Conservation (phyloP, 2,113 vertebrate species). For the Tragelaphus imberbis region DNA sequence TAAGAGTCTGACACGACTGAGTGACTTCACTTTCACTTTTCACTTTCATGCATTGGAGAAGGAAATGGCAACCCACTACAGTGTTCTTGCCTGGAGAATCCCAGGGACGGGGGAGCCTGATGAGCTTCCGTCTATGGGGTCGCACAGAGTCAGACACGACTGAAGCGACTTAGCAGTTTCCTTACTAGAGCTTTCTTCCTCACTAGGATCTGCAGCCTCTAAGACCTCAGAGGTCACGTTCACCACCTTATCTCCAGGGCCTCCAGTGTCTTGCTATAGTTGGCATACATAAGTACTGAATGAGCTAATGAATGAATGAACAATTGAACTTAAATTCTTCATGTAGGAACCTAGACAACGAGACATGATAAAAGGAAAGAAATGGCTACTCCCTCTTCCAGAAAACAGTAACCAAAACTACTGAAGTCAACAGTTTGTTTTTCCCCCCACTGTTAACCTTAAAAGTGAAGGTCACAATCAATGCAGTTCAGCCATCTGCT, state of each 20-base stretch:
- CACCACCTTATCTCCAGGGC: background rate
- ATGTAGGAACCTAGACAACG: background rate
- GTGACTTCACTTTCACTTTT: too few species aligned
- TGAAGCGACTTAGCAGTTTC: too few species aligned
- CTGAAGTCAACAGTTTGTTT: background rate
- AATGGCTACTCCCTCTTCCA: background rate
- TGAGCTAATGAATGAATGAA: background rate
- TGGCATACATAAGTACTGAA: background rate
- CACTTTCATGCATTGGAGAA: too few species aligned
- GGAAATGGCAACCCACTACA: too few species aligned
- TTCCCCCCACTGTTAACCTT: background rate
- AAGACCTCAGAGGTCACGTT: background rate
- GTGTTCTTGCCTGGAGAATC: too few species aligned
- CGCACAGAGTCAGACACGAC: too few species aligned
- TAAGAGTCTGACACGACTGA: too few species aligned
- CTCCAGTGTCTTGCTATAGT: background rate
- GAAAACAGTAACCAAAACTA: background rate
- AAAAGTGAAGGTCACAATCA: conserved; percentile 44
- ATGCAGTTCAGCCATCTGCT: background rate
- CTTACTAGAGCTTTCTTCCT: background rate
- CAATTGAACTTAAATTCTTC: background rate
- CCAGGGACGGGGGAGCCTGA: too few species aligned
- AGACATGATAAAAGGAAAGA: background rate
- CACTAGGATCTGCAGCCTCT: background rate
- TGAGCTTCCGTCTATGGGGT: too few species aligned